Conservation (phyloP, 1,140 invertebrate species). For the Orchestia grillus region DNA sequence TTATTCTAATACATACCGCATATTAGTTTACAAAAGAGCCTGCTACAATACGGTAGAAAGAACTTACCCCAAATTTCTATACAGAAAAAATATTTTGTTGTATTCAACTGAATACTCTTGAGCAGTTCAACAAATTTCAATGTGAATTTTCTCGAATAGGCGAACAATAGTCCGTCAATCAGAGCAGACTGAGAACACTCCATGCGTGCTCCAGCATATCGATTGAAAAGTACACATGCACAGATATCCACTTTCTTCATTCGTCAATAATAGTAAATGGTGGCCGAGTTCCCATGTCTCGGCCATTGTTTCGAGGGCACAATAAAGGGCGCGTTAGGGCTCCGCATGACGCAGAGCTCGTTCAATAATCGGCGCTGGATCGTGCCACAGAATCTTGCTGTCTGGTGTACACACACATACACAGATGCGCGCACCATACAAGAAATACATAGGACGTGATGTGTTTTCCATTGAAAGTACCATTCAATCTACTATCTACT, state of each 20-base stretch:
- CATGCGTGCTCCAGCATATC: constrained; percentile 27
- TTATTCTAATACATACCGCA: background rate
- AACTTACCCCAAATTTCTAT: background rate
- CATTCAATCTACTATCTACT: too few species aligned
- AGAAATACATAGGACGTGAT: background rate
- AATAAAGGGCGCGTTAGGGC: constrained; percentile 38
- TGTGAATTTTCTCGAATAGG: background rate
- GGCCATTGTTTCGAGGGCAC: constrained; percentile 23
- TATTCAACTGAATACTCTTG: background rate
- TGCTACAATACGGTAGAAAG: background rate
- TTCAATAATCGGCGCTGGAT: background rate
- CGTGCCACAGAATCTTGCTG: background rate
- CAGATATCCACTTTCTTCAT: constrained; percentile 21
- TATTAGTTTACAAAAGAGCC: background rate
- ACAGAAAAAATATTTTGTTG: background rate
- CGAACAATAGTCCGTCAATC: constrained; percentile 26
- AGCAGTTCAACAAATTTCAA: background rate
- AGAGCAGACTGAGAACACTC: background rate
- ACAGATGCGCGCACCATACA: background rate
- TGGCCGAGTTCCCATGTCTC: constrained; percentile 44
- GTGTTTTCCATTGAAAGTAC: background rate
- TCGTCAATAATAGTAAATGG: constrained; percentile 49
- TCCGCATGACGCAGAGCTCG: background rate
- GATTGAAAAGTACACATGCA: constrained; percentile 24
- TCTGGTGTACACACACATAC: background rate